Evolutionary conservation across 2,113 vertebrate genomes (phyloP).

Genomic region (Leptodactylus fuscus): DNA sequence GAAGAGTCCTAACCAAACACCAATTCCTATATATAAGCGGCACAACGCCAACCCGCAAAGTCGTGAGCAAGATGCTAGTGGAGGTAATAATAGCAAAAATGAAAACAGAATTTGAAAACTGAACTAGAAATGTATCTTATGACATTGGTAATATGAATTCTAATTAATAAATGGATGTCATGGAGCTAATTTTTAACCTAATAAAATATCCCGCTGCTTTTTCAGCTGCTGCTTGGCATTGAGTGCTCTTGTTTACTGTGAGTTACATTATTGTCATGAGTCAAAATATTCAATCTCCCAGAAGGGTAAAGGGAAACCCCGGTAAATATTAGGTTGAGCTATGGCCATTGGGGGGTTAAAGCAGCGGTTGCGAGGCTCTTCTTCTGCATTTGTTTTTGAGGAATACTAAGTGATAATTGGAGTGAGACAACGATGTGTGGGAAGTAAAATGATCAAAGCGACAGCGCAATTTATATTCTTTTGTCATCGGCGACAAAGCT

Average conservation of each 20-base stretch:
- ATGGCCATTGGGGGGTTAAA: neutral
- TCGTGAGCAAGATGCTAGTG: too few species aligned
- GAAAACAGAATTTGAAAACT: too few species aligned
- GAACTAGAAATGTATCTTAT: too few species aligned
- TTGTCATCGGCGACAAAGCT: conserved; percentile 30
- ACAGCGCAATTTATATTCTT: conserved; percentile 43
- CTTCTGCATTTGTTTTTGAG: conserved; percentile 2
- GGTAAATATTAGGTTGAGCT: neutral
- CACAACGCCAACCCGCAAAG: too few species aligned
- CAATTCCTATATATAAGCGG: too few species aligned
- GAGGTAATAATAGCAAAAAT: too few species aligned
- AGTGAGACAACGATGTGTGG: conserved; percentile 27
- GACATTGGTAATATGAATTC: too few species aligned
- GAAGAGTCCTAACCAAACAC: too few species aligned
- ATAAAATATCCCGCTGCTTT: neutral
- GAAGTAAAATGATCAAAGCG: conserved; percentile 46
- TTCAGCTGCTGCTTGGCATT: neutral
- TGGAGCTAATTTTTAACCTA: neutral
- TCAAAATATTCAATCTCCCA: neutral
- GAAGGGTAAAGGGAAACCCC: neutral
- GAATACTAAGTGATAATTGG: conserved; percentile 45
- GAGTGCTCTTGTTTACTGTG: too few species aligned
- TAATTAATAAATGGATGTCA: too few species aligned
- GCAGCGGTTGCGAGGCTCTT: neutral
- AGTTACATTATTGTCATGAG: too few species aligned